Evolutionary conservation across 2,113 vertebrate genomes (phyloP).

Genomic region (Himantopus leucocephalus): DNA sequence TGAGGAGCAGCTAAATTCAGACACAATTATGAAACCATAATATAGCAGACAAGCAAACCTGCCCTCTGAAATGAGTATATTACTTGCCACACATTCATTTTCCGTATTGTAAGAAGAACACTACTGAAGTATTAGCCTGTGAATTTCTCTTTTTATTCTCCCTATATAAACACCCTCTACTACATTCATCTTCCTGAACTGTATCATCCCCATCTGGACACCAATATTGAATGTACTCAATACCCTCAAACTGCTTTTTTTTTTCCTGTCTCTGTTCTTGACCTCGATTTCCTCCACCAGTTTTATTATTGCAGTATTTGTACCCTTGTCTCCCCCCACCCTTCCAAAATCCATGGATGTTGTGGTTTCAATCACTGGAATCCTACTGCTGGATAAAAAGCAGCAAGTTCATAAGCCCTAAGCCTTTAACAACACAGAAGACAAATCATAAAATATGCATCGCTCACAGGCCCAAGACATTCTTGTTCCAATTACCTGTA

Average conservation of each 20-base stretch:
- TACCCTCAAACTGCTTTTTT: background rate
- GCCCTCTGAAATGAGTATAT: background rate
- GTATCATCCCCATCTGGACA: background rate
- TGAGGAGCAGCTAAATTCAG: conserved; percentile 12
- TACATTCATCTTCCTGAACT: background rate
- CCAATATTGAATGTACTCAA: background rate
- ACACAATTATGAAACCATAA: background rate
- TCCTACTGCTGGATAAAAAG: background rate
- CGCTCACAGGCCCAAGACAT: background rate
- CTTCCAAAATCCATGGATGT: background rate
- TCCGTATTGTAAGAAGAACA: background rate
- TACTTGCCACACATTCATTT: background rate
- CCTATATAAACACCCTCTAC: background rate
- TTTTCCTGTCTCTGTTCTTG: background rate
- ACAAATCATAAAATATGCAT: background rate
- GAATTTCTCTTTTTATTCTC: background rate
- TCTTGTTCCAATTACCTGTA: background rate
- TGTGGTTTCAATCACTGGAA: background rate
- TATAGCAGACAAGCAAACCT: background rate
- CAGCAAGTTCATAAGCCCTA: background rate
- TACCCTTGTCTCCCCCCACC: background rate
- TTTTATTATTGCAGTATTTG: background rate
- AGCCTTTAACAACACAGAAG: background rate
- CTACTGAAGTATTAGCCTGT: background rate
- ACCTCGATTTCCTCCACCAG: background rate